Percentiles rank a stretch among this genome's conserved stretches.
Conservation (phyloP, 64 coral and sea anemone genomes). For the Acropora yongei region DNA sequence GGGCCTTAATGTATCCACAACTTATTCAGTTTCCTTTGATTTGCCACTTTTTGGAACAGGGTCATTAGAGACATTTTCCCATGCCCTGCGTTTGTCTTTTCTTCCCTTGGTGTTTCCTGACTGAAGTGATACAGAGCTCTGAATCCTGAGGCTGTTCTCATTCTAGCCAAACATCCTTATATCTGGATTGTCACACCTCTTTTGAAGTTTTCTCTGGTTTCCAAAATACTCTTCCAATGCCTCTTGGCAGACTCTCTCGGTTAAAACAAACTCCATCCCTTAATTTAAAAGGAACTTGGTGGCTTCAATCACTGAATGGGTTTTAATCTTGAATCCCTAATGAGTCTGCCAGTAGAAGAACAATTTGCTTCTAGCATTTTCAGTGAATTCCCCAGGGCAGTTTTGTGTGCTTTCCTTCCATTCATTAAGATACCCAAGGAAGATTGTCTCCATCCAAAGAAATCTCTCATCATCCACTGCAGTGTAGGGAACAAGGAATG, state of each 20-base stretch:
- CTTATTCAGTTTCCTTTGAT: too few relatives aligned
- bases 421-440: slow-evolving; percentile 21
- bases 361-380: slow-evolving; percentile 35
- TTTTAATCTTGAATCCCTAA: slow-evolving; percentile 37
- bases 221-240: slow-evolving; percentile 40
- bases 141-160: slow-evolving; percentile 12
- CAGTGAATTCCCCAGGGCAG: slow-evolving; percentile 23
- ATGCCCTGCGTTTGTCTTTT: slow-evolving; percentile 49
- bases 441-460: background rate
- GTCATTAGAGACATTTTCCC: slow-evolving; percentile 43
- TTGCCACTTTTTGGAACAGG: slow-evolving; percentile 9
- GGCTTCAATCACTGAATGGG: slow-evolving; percentile 13
- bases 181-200: slow-evolving; percentile 30
- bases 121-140: background rate
- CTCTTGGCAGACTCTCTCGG: slow-evolving; percentile 48
- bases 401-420: slow-evolving; percentile 17
- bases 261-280: slow-evolving; percentile 15
- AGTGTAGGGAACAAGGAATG: slow-evolving; percentile 2
- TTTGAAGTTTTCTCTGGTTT: slow-evolving; percentile 20
- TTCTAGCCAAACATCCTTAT: slow-evolving; percentile 21
- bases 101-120: slow-evolving; percentile 37
- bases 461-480: background rate
- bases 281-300: slow-evolving; percentile 26
- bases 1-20: too few relatives aligned
- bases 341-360: slow-evolving; percentile 43